Percentiles rank a stretch among this genome's conserved stretches.
phyloP scores from a whole-genome alignment of 2,888 invertebrate species.

The Hirtodrosophila alboralis region DNA sequence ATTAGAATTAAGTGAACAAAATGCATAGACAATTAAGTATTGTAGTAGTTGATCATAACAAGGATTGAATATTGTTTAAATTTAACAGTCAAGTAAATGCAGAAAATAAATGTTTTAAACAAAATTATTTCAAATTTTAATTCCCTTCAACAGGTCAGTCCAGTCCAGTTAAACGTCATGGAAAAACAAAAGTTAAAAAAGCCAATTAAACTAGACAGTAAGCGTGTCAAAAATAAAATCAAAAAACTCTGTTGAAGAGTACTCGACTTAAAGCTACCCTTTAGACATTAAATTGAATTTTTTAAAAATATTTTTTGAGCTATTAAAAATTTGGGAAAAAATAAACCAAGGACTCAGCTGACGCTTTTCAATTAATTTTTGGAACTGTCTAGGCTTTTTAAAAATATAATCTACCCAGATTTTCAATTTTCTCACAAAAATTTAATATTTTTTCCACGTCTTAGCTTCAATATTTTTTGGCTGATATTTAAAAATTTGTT shows the following conservation, averaged over 20 bases:
- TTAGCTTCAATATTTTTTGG: no score
- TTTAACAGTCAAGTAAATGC: constrained; percentile 66
- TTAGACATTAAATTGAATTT: no score
- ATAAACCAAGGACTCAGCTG: no score
- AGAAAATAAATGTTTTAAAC: constrained; percentile 80
- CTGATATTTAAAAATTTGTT: no score
- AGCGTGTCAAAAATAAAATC: constrained; percentile 27
- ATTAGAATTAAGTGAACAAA: constrained; percentile 59
- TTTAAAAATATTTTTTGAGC: no score
- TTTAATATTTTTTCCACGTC: no score
- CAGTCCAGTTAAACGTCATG: constrained; percentile 25
- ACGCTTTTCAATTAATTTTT: no score
- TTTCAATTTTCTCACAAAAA: no score
- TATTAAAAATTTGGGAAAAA: no score
- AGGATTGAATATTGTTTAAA: constrained; percentile 77
- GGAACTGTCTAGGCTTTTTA: no score
- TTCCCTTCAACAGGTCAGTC: constrained; percentile 10
- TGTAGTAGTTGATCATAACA: constrained; percentile 76
- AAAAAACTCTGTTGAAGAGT: neutral
- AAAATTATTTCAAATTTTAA: constrained; percentile 17
- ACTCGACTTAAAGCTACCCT: no score
- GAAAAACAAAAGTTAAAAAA: constrained; percentile 54
- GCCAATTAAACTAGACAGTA: constrained; percentile 57
- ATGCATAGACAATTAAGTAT: constrained; percentile 66
- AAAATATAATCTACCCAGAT: no score